These are phyloP conservation scores for Horisme vitalbata DNA, from an alignment of 2,888 invertebrate genomes.

Conservation along the genomic window DNA sequence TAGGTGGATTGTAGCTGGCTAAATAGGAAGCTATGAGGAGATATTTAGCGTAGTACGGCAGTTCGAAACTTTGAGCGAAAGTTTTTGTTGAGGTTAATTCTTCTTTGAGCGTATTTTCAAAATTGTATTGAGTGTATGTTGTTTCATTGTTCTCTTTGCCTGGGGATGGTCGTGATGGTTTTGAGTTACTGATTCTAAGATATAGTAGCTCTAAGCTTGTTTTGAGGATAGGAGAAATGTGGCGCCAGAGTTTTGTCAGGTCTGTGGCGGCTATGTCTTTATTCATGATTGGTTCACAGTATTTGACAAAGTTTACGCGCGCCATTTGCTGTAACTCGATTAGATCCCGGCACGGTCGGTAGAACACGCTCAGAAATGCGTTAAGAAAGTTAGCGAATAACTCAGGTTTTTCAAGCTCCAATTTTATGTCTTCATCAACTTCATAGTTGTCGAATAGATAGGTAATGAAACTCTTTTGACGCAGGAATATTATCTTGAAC, in stretches of 20 bases:
- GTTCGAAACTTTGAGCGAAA: constrained; percentile 86
- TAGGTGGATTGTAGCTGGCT: constrained; percentile 95
- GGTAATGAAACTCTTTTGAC: constrained; percentile 59
- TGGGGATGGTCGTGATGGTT: constrained; percentile 48
- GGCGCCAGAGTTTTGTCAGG: constrained; percentile 89
- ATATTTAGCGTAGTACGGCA: constrained; percentile 95
- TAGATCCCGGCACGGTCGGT: constrained; percentile 92
- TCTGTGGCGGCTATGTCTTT: constrained; percentile 85
- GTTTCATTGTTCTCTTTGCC: constrained; percentile 61
- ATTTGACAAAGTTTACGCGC: constrained; percentile 88
- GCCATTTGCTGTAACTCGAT: constrained; percentile 92
- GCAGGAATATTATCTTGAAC: constrained; percentile 70
- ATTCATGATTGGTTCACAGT: constrained; percentile 89
- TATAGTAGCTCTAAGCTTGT: constrained; percentile 90
- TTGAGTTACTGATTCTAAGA: constrained; percentile 82
- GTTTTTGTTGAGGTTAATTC: constrained; percentile 76
- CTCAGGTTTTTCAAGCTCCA: constrained; percentile 67
- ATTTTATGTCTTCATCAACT: constrained; percentile 49
- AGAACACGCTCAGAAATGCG: constrained; percentile 92
- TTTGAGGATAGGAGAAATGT: constrained; percentile 89
- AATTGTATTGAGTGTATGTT: constrained; percentile 41
- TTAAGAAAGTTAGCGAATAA: constrained; percentile 91
- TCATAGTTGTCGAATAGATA: constrained; percentile 54
- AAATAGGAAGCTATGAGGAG: constrained; percentile 94
- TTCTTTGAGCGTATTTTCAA: constrained; percentile 67